Evolutionary conservation across 2,888 invertebrate genomes (phyloP), one percentile per base, ranked within the genome.

Genomic region (Argyra leucocephala): DNA sequence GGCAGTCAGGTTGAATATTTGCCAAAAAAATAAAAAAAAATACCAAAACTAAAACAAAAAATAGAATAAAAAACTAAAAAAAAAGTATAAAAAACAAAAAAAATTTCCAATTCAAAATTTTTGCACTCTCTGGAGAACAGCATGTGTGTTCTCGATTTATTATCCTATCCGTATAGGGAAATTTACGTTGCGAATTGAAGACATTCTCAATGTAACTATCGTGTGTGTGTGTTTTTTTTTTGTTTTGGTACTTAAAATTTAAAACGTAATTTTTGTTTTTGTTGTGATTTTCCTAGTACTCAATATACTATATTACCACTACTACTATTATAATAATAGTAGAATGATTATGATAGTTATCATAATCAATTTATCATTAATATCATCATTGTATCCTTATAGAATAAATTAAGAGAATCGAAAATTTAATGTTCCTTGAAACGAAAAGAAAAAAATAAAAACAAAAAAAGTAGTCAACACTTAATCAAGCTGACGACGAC

Each of bases 1-100:
- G 48, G 48, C 48, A 48, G 48, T 48, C 48, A 48, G 48, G 48
- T 48, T 48, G 48, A 48, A 48, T 15, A 48, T 48, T 48, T 48
- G 48, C 48, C 48, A 48, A 48, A 48, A 31, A 31, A 31, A 31
- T n/a, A n/a, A n/a, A n/a, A n/a, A n/a, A n/a, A n/a, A n/a, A n/a
- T n/a, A n/a, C n/a, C n/a, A n/a, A n/a, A 31, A 31, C 1, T 7
- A 31, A 31, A 31, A 31, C 31, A 12, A 4, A 31, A 26, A 9
- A n/a, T n/a, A n/a, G n/a, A 31, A 48, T 48, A 18, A 2, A 48
- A 48, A 48, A 18, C 18, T 15, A 12, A 48, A 48, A 48, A 9
- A 18, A 48, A 10, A 10, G 10, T 7, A 31, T 7, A 31, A 31
- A 7, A 31, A 31, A 7, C 2, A 37, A 48, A 48, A 48, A 48